Evolutionary conservation across 2,113 vertebrate genomes (phyloP), one percentile per base, ranked within the genome.

Genomic region (Labrus mixtus): DNA sequence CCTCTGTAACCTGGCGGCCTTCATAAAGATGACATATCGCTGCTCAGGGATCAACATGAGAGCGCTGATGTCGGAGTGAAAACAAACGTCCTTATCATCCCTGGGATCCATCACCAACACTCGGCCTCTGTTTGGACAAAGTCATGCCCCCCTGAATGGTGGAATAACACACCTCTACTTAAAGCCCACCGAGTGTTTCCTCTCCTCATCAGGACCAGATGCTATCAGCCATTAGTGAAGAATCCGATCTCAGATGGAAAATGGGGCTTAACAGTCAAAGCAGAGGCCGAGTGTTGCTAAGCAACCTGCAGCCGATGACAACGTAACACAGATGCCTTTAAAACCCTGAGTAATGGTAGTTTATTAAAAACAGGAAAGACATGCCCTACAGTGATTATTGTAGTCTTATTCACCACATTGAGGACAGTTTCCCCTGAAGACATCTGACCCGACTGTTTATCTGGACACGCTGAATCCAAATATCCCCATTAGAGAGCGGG

Each of bases 151-250:
- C 59, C 29, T 11, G 62, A 75, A 62, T 39, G 25, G 73, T 75
- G 66, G 55, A 90, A 83, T 63, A 78, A 70, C 67, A 37, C 25
- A 33, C 20, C 65, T 71, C 23, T 25, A 80, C 45, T 3, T 56
- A 16, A 68, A 51, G 50, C 62, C 70, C 36, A 46, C 46, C 3
- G 63, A 15, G 79, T 80, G 82, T 89, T 90, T 91, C 89, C 77
- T 85, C 77, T 82, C 62, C 70, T 92, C 88, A 93, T 91, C 73
- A 78, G 75, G 79, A 82, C 90, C 92, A 93, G 89, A 91, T 92
- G 91, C 62, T 50, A 69, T 60, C 68, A 7, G 70, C 79, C 68
- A 88, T 90, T 90, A 90, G 87, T 53, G 73, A 84, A 91, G 77
- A 85, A 86, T 69, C 87, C 88, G 83, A 90, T 76, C 90, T 84